Evolutionary conservation across 1,140 invertebrate genomes (phyloP).

Genomic region (Sarcophaga peregrina): DNA sequence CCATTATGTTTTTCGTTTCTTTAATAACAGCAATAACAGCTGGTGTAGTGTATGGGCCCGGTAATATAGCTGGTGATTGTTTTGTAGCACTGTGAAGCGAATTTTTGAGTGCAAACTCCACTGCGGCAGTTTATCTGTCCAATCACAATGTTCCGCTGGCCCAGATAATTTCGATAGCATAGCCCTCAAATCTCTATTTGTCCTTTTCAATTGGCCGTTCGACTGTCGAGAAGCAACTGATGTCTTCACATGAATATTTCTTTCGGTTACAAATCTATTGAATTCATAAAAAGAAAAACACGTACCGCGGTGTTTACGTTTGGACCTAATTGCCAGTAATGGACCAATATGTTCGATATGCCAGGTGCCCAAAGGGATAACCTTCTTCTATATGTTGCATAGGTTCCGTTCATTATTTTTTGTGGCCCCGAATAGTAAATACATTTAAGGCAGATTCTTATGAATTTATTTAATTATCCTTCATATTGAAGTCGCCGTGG

Average conservation of each 20-base stretch:
- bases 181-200: background rate
- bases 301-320: constrained; percentile 20
- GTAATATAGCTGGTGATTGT: background rate
- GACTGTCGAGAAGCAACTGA: constrained; percentile 13
- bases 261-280: background rate
- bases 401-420: background rate
- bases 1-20: too few relatives aligned
- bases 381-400: constrained; percentile 23
- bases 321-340: constrained; percentile 10
- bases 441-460: constrained; percentile 21
- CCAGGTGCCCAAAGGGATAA: constrained; percentile 3
- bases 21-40: too few relatives aligned
- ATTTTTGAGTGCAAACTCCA: constrained; percentile 32
- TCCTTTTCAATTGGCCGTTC: constrained; percentile 22
- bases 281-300: constrained; percentile 29
- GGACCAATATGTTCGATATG: constrained; percentile 38
- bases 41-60: too few relatives aligned
- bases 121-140: constrained; percentile 20
- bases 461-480: background rate
- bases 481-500: too few relatives aligned
- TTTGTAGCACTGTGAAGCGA: background rate
- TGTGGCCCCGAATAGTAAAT: background rate
- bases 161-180: constrained; percentile 37
- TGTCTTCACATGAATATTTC: constrained; percentile 10
- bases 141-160: constrained; percentile 14